phyloP scores from a whole-genome alignment of 2,113 vertebrate genomes.

The Vireo altiloquus region DNA sequence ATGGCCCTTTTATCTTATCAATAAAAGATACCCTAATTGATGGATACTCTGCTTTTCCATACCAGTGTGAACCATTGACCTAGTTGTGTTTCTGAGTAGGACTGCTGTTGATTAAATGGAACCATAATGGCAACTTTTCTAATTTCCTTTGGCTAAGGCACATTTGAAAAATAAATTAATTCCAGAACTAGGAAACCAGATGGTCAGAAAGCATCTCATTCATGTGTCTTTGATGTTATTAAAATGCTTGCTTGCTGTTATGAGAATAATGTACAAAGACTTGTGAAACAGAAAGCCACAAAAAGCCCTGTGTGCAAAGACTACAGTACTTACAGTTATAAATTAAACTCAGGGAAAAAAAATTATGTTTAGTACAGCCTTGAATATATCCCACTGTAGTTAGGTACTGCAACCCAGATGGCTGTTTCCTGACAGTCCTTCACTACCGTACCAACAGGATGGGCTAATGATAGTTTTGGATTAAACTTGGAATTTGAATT shows the following conservation, averaged over 20 bases:
- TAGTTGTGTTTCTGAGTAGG: slow-evolving; percentile 11
- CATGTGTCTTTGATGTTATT: slow-evolving; percentile 3
- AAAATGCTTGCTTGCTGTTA: neutral
- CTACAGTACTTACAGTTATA: neutral
- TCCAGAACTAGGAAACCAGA: slow-evolving; percentile 45
- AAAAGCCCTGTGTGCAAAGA: neutral
- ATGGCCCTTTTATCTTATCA: slow-evolving; percentile 13
- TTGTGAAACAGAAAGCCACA: neutral
- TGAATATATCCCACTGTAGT: neutral
- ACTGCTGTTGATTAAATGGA: slow-evolving; percentile 39
- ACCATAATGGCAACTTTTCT: neutral
- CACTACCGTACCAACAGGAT: neutral
- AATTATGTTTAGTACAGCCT: neutral
- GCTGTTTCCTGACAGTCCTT: neutral
- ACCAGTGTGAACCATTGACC: slow-evolving; percentile 12
- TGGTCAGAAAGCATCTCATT: slow-evolving; percentile 28
- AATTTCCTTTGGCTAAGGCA: slow-evolving; percentile 57
- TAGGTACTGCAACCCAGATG: neutral
- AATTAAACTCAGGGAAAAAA: neutral
- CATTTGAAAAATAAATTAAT: slow-evolving; percentile 48
- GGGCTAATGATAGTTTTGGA: slow-evolving; percentile 34
- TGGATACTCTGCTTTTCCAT: neutral
- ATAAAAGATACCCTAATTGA: neutral
- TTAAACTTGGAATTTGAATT: slow-evolving; percentile 10
- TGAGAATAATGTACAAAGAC: neutral